Evolutionary conservation across 2,113 vertebrate species (phyloP).

Genomic region (Ptyas mucosa): DNA sequence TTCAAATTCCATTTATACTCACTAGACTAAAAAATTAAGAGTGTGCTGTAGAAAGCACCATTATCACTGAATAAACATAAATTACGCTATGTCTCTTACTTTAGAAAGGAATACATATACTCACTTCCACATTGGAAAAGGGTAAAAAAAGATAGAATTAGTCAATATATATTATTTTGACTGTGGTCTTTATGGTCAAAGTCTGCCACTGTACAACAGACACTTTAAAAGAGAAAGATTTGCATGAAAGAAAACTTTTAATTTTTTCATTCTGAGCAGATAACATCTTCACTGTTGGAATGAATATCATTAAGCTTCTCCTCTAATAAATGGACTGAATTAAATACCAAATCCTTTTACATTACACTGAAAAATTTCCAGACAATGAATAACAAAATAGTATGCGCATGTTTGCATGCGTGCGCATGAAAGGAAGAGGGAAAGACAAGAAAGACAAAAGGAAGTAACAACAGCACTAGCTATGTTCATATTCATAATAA

Average conservation of each 20-base stretch:
- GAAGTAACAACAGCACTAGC: not conserved
- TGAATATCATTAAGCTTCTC: slow-evolving; percentile 31
- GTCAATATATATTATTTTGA: slow-evolving; percentile 6
- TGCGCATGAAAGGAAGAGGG: not conserved
- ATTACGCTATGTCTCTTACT: not conserved
- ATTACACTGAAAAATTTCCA: slow-evolving; percentile 43
- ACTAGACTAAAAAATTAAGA: not conserved
- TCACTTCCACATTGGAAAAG: not conserved
- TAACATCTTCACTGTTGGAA: slow-evolving; percentile 36
- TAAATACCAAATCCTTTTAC: slow-evolving; percentile 51
- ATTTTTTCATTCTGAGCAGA: slow-evolving; percentile 3
- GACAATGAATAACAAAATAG: slow-evolving; percentile 48
- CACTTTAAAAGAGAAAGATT: not conserved
- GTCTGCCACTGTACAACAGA: slow-evolving; percentile 32
- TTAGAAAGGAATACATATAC: not conserved
- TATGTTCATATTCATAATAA: not conserved
- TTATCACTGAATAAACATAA: slow-evolving; percentile 8
- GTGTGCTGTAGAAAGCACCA: not conserved
- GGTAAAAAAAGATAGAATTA: slow-evolving; percentile 23
- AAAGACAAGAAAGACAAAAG: not conserved
- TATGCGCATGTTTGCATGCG: not conserved
- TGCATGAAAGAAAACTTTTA: not conserved
- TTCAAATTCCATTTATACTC: not conserved
- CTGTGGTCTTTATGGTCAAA: not conserved
- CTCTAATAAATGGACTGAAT: slow-evolving; percentile 35